Base-by-base conservation (phyloP, 2,888 invertebrate species). In the Hecatera dysodea region DNA sequence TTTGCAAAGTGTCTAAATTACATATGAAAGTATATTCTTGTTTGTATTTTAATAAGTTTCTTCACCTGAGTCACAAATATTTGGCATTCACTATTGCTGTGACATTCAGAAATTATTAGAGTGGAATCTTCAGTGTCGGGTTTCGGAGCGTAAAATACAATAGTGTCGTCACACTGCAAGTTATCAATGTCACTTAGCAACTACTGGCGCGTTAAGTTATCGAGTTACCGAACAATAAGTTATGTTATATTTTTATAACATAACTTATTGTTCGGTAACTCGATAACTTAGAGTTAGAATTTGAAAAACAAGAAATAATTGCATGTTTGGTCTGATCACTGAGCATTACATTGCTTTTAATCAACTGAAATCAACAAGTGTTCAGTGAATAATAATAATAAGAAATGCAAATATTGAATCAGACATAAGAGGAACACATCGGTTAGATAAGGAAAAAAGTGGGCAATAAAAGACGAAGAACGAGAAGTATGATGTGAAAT, bases 51-150 rank as follows among this genome's bases (percentile, higher is more conserved):
- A 56, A 61, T 50, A 22, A 33, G 17, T 53, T 0, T 11, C 19
- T 11, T 53, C 29, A 53, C 53, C 1, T 24, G 24, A 53, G 29
- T 53, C 19, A 29, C 1, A 19, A 52, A 9, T 19, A 19, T 27
- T n/a, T n/a, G n/a, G n/a, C n/a, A n/a, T n/a, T n/a, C n/a, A n/a
- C n/a, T 53, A 53, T 29, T 4, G n/a, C 22, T 55, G 22, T 63
- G 84, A 53, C 78, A 81, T 78, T 81, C 63, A 71, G 52, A 52
- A 84, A 61, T 82, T 78, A 84, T 63, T 68, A 84, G 82, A 84
- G 67, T 82, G 69, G 69, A 81, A 81, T 84, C 27, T 53, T 64
- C 56, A 67, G 44, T 80, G 56, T 55, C 60, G 17, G 2, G 36
- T 62, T 53, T 19, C n/a, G 39, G 9, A 29, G 19, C 42, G 42